phyloP scores from a whole-genome alignment of 2,888 invertebrate genomes.

The Drosophila imparisetae region DNA sequence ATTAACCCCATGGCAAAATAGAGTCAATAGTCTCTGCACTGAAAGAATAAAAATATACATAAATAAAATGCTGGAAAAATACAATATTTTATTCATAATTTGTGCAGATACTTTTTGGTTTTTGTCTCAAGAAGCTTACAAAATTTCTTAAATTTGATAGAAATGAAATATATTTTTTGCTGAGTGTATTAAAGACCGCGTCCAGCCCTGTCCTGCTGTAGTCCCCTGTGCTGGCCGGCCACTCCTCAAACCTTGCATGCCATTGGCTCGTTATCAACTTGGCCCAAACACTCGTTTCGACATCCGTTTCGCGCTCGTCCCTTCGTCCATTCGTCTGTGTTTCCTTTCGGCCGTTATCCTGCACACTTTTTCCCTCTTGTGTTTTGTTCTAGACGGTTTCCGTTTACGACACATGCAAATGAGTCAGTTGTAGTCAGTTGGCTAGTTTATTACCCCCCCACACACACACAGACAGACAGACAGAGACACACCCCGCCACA shows the following conservation, averaged over 20 bases:
- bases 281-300: conserved; percentile 30
- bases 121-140: background rate
- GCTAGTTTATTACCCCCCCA: background rate
- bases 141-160: background rate
- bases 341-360: conserved; percentile 6
- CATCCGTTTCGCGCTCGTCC: conserved; percentile 32
- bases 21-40: conserved; percentile 55
- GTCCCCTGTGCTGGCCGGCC: conserved; percentile 24
- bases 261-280: conserved; percentile 56
- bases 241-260: conserved; percentile 66
- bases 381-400: conserved; percentile 19
- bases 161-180: background rate
- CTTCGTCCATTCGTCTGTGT: conserved; percentile 2
- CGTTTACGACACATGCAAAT: conserved; percentile 52
- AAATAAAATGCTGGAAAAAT: background rate
- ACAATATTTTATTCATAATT: background rate
- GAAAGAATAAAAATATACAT: background rate
- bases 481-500: background rate
- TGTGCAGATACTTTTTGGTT: too few relatives aligned
- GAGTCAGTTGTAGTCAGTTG: conserved; percentile 52
- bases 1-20: background rate
- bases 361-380: background rate
- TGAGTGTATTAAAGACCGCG: conserved; percentile 9
- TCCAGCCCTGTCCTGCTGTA: background rate
- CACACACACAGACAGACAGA: too few relatives aligned